phyloP scores from a whole-genome alignment of 2,797 vertebrate species.

The Microctenopoma steveboyesi region DNA sequence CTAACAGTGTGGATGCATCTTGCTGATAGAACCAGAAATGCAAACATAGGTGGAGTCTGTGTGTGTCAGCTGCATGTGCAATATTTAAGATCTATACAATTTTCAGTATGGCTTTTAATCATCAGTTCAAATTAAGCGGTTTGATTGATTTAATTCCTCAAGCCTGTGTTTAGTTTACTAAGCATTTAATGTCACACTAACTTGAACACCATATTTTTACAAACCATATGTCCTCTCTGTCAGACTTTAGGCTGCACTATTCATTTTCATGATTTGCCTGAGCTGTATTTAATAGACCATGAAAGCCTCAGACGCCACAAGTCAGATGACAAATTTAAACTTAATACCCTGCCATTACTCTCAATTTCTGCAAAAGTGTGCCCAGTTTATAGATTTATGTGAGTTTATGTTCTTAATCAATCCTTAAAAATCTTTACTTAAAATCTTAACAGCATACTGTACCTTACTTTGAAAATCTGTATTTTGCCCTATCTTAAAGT shows the following conservation, averaged over 20 bases:
- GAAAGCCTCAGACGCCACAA: constrained; percentile 58
- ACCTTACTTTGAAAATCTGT: constrained; percentile 8
- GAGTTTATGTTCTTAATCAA: constrained; percentile 42
- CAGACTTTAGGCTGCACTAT: constrained; percentile 53
- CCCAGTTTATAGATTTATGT: constrained; percentile 40
- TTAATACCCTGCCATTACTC: constrained; percentile 58
- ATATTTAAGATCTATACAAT: constrained; percentile 34
- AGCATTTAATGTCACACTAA: constrained; percentile 36
- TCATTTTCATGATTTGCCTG: constrained; percentile 69
- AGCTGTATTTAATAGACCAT: constrained; percentile 68
- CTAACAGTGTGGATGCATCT: constrained; percentile 50
- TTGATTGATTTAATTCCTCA: constrained; percentile 42
- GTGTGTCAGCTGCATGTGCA: constrained; percentile 22
- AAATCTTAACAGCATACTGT: constrained; percentile 23
- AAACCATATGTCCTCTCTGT: constrained; percentile 53
- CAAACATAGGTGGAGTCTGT: constrained; percentile 19
- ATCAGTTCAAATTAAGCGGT: constrained; percentile 38
- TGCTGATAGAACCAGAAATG: constrained; percentile 50
- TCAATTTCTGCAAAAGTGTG: constrained; percentile 35
- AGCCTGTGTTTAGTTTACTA: constrained; percentile 27
- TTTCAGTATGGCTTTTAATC: constrained; percentile 33
- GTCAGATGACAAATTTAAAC: constrained; percentile 61
- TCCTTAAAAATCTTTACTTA: constrained; percentile 29
- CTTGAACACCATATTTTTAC: constrained; percentile 49
- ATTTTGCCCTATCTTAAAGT: constrained; percentile 7